Percentiles rank a stretch among this genome's conserved stretches.
Conservation (phyloP, 2,113 vertebrate genomes). For the Cathartes aura region DNA sequence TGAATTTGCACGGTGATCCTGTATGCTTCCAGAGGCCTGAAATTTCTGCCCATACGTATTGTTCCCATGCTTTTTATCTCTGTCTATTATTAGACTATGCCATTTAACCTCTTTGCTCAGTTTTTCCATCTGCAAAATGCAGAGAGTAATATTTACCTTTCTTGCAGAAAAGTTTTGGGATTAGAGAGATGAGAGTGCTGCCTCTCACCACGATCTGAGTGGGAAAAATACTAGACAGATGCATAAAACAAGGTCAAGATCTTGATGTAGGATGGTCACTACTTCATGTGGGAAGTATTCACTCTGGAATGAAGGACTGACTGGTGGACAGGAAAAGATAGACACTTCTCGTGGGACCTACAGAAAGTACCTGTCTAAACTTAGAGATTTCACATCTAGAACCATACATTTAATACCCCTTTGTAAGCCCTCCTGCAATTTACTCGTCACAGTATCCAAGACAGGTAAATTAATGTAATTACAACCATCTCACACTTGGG, state of each 20-base stretch:
- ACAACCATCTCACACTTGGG: background rate
- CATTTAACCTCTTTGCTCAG: background rate
- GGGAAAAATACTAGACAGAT: background rate
- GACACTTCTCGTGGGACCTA: background rate
- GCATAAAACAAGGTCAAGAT: background rate
- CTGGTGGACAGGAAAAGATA: background rate
- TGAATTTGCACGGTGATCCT: background rate
- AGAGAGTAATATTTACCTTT: background rate
- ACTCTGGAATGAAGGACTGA: background rate
- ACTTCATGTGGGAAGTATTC: background rate
- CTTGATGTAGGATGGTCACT: background rate
- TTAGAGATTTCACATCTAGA: background rate
- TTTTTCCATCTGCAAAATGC: background rate
- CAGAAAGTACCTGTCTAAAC: background rate
- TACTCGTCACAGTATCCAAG: background rate
- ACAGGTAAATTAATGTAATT: constrained; percentile 47
- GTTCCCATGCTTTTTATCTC: background rate
- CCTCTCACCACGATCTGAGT: background rate
- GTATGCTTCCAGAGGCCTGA: background rate
- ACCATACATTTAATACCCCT: background rate
- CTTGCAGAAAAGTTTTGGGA: background rate
- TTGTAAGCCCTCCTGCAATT: background rate
- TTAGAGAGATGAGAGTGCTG: background rate
- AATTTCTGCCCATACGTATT: background rate
- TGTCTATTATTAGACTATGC: background rate